These are phyloP conservation scores for Lucinisca nassula DNA, from an alignment of 2,888 invertebrate genomes.

Conservation along the genomic window DNA sequence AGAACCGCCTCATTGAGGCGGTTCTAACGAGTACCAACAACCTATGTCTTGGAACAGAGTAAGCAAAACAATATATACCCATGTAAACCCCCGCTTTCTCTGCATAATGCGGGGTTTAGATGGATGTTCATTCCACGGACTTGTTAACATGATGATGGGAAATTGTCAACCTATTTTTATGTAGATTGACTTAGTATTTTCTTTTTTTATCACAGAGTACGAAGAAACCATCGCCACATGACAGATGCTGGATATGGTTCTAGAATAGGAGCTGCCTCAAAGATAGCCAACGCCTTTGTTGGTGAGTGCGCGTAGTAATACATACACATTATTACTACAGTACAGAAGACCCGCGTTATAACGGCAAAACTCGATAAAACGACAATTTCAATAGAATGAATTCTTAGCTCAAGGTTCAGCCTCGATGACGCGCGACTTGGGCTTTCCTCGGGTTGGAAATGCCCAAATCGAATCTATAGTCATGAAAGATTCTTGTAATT, in stretches of 20 bases:
- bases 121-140: not conserved
- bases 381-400: too few relatives aligned
- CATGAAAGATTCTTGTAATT: too few relatives aligned
- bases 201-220: not conserved
- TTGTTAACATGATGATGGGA: too few relatives aligned
- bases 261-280: not conserved
- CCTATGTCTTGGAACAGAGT: not conserved
- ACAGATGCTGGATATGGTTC: slow-evolving; percentile 5
- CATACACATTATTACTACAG: too few relatives aligned
- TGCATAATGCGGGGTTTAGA: not conserved
- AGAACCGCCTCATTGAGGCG: too few relatives aligned
- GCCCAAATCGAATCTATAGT: too few relatives aligned
- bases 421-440: too few relatives aligned
- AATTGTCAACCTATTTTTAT: not conserved
- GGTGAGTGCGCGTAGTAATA: not conserved
- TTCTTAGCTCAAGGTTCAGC: too few relatives aligned
- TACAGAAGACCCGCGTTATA: too few relatives aligned
- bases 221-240: slow-evolving; percentile 1
- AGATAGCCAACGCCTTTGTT: not conserved
- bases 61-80: not conserved
- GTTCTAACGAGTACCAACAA: too few relatives aligned
- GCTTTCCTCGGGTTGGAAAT: too few relatives aligned
- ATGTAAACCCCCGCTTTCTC: not conserved
- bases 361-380: too few relatives aligned
- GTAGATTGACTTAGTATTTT: not conserved